Conservation (phyloP, 1,140 invertebrate genomes). For the Ditylenchus dipsaci region DNA sequence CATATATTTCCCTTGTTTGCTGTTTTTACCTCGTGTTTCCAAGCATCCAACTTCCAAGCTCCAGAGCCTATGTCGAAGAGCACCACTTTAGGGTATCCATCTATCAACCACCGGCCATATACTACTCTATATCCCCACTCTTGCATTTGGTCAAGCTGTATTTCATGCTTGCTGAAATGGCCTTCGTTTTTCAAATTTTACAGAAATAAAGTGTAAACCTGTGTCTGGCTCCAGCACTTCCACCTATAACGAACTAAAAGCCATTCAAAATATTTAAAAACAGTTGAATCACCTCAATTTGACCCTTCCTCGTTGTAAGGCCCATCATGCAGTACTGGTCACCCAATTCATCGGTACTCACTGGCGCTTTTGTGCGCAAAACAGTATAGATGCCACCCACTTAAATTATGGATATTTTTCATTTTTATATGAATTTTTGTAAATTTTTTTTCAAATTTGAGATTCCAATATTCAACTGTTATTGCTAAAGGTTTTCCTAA, state of each 20-base stretch:
- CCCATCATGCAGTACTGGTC: conserved; percentile 90
- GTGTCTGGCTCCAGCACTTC: conserved; percentile 79
- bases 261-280: not conserved
- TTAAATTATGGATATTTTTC: too few relatives aligned
- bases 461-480: too few relatives aligned
- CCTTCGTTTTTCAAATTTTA: too few relatives aligned
- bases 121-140: conserved; percentile 83
- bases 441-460: too few relatives aligned
- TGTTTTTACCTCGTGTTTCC: conserved; percentile 82
- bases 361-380: conserved; percentile 91
- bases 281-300: conserved; percentile 73
- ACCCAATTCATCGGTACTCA: conserved; percentile 95
- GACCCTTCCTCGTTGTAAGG: conserved; percentile 89
- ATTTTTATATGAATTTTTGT: too few relatives aligned
- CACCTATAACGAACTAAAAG: conserved; percentile 22
- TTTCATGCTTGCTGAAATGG: conserved; percentile 66
- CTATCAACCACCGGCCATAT: conserved; percentile 94
- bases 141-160: conserved; percentile 74
- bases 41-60: conserved; percentile 90
- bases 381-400: conserved; percentile 98
- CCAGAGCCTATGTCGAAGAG: conserved; percentile 95
- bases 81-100: conserved; percentile 95
- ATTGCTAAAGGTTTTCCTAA: too few relatives aligned
- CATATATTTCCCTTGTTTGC: too few relatives aligned
- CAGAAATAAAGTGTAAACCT: too few relatives aligned